Base-by-base conservation (phyloP, 2,888 invertebrate species). In the Clusia tigrina region DNA sequence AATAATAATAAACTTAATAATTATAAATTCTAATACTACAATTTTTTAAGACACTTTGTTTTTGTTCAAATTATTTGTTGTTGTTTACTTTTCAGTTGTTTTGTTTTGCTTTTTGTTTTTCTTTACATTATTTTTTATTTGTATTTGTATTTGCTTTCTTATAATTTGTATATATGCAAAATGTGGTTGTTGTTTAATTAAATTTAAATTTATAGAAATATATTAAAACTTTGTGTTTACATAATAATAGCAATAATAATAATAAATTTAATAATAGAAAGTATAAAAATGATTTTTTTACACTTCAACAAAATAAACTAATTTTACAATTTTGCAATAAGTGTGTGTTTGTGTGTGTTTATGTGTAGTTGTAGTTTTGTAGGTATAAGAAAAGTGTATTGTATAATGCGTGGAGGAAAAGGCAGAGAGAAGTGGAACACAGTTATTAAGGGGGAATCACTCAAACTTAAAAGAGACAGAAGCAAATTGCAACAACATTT, bases 41-140 rank as follows among this genome's bases (percentile, higher is more conserved):
- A 66, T 72, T 70, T 76, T 79, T 79, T 80, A 80, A 80, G 79
- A 80, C 79, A 80, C 79, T 80, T 79, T 79, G 79, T 78, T 79
- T 76, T 77, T 54, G 32, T 54, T 32, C 26, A 18, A 32, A 26
- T 25, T 32, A 54, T 53, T 53, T 53, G 52, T 53, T 53, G 25
- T 53, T 53, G 52, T 10, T 42, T 42, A 3, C n/a, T 51, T 51
- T 51, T 20, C 18, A 18, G 12, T 51, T 51, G 22, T 53, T 53
- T 22, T 24, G 20, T 26, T 18, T 12, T 18, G 25, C n/a, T 22
- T 32, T 54, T 26, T 54, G 25, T n/a, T 32, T 48, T 18, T 18
- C 15, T 9, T 17, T 32, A 17, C 26, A 26, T n/a, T 32, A 26
- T 25, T 26, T 26, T 32, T 54, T 54, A 17, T 17, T 17, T n/a